Conservation (phyloP, 2,888 invertebrate genomes). For the Dryobotodes eremita region DNA sequence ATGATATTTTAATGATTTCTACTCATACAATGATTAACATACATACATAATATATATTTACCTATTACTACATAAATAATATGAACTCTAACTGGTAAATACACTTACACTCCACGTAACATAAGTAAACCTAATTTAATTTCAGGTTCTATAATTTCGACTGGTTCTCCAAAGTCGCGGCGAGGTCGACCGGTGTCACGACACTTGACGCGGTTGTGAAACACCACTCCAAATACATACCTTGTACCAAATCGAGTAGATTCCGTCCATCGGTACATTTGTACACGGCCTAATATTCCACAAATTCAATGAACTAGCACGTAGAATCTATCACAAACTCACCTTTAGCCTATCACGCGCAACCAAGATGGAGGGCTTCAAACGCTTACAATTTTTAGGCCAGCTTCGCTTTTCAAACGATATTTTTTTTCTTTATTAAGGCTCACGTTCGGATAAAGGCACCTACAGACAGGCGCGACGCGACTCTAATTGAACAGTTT, state of each 20-base stretch:
- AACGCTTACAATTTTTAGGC: slow-evolving; percentile 21
- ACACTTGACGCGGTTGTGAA: slow-evolving; percentile 66
- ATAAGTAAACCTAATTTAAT: slow-evolving; percentile 41
- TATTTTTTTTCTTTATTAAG: not conserved
- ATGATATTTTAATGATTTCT: too few species aligned
- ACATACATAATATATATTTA: not conserved
- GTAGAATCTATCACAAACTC: slow-evolving; percentile 6
- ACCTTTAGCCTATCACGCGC: slow-evolving; percentile 25
- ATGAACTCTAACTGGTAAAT: not conserved
- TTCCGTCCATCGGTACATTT: slow-evolving; percentile 5
- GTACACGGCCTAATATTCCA: slow-evolving; percentile 6
- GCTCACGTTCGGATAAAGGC: too few species aligned
- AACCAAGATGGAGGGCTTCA: slow-evolving; percentile 6
- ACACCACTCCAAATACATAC: slow-evolving; percentile 46
- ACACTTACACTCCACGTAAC: slow-evolving; percentile 27
- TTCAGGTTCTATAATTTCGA: slow-evolving; percentile 52
- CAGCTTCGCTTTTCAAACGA: slow-evolving; percentile 30
- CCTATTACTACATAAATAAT: not conserved
- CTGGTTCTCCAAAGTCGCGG: slow-evolving; percentile 59
- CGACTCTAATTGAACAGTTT: too few species aligned
- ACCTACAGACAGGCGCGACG: too few species aligned
- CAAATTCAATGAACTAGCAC: slow-evolving; percentile 4
- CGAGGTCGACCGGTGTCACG: slow-evolving; percentile 75
- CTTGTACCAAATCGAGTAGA: slow-evolving; percentile 18
- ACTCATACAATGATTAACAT: not conserved